Percentiles rank a stretch among this genome's conserved stretches.
phyloP scores from a whole-genome alignment of 2,113 vertebrate species.

The Phaetusa simplex region DNA sequence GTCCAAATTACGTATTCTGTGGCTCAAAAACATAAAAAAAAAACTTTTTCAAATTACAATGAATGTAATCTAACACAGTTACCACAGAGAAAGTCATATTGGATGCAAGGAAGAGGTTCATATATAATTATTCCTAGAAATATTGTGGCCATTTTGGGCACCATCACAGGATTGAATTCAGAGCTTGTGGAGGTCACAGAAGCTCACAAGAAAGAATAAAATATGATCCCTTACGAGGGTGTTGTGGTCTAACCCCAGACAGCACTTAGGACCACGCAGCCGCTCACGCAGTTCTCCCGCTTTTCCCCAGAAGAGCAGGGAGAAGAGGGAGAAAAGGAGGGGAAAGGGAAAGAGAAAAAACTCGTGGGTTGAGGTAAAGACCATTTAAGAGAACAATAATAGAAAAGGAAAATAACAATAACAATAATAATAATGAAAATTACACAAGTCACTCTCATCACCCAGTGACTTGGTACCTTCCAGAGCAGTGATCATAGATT shows the following conservation, averaged over 20 bases:
- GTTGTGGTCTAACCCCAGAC: background rate
- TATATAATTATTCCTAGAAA: background rate
- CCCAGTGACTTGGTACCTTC: background rate
- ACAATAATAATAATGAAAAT: background rate
- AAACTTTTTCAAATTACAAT: background rate
- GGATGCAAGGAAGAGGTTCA: background rate
- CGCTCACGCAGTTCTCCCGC: background rate
- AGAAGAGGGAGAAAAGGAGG: background rate
- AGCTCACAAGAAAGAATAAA: background rate
- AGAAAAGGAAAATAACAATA: background rate
- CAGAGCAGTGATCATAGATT: background rate
- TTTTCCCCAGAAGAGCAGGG: background rate
- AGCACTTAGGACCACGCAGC: background rate
- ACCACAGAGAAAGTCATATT: background rate
- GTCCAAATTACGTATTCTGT: background rate
- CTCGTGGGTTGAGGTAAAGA: background rate
- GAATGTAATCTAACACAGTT: background rate
- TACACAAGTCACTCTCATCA: background rate
- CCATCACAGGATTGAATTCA: background rate
- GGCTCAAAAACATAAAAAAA: background rate
- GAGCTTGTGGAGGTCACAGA: background rate
- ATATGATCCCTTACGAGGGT: background rate
- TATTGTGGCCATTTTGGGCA: background rate
- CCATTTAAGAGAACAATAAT: background rate
- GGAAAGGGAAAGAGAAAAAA: background rate